phyloP scores from a whole-genome alignment of 2,888 invertebrate genomes.

The Limenitis camilla region DNA sequence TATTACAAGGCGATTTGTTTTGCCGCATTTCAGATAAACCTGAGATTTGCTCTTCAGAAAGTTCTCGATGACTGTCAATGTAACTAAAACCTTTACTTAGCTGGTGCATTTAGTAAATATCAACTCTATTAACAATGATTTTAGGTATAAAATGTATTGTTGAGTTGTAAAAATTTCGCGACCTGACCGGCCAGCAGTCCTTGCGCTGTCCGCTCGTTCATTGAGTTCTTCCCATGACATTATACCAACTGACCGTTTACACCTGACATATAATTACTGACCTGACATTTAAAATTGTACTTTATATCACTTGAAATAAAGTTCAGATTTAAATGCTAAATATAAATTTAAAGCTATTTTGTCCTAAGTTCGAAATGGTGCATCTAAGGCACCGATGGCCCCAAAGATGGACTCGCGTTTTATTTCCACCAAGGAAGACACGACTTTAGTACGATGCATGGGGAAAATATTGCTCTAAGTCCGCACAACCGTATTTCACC shows the following conservation, averaged over 20 bases:
- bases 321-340: constrained; percentile 4
- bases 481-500: constrained; percentile 71
- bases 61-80: constrained; percentile 20
- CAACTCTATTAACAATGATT: constrained; percentile 29
- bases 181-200: constrained; percentile 63
- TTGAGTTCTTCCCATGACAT: constrained; percentile 75
- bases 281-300: constrained; percentile 14
- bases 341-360: constrained; percentile 32
- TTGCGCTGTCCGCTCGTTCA: constrained; percentile 71
- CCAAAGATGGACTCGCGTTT: constrained; percentile 72
- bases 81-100: constrained; percentile 14
- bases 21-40: constrained; percentile 20
- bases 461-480: constrained; percentile 69
- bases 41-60: constrained; percentile 20
- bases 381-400: constrained; percentile 72
- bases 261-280: constrained; percentile 31
- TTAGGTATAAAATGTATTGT: constrained; percentile 42
- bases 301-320: not conserved
- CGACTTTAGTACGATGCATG: constrained; percentile 69
- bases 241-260: constrained; percentile 44
- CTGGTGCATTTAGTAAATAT: not conserved
- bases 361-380: constrained; percentile 48
- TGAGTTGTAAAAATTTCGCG: constrained; percentile 39
- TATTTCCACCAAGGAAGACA: constrained; percentile 73
- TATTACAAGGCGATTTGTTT: constrained; percentile 18